phyloP scores from a whole-genome alignment of 2,797 vertebrate species.

The Varecia variegata region DNA sequence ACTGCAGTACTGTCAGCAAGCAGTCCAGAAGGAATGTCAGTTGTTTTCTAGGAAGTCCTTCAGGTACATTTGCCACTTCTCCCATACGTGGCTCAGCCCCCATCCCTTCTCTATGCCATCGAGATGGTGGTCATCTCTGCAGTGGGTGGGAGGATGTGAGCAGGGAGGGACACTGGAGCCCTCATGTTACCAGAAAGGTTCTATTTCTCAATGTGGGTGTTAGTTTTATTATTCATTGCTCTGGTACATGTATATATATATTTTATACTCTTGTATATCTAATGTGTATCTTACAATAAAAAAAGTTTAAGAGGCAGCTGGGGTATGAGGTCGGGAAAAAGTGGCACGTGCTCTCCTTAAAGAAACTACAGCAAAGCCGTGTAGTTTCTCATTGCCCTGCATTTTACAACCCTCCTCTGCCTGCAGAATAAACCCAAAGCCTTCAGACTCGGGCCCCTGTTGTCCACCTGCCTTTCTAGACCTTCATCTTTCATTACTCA shows the following conservation, averaged over 20 bases:
- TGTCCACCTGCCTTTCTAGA: not conserved
- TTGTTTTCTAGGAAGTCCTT: not conserved
- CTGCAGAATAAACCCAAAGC: not conserved
- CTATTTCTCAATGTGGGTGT: not conserved
- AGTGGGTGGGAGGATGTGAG: too few relatives aligned
- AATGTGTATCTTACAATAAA: not conserved
- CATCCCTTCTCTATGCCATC: not conserved
- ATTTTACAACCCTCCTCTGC: not conserved
- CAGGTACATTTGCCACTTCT: not conserved
- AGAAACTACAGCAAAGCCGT: not conserved
- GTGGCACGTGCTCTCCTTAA: not conserved
- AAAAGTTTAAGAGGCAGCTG: not conserved
- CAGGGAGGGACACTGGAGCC: not conserved
- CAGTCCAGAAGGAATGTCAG: too few relatives aligned
- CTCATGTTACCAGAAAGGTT: not conserved
- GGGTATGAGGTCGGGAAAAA: not conserved
- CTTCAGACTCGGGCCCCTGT: not conserved
- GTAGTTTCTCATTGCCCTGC: not conserved
- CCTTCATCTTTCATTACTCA: not conserved
- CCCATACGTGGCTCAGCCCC: too few relatives aligned
- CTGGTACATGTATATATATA: not conserved
- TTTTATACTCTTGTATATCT: not conserved
- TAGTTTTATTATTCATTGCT: not conserved
- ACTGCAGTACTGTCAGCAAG: not conserved
- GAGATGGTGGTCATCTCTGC: too few relatives aligned